Percentiles rank a stretch among this genome's conserved stretches.
Evolutionary conservation across 2,797 vertebrate genomes (phyloP).

Genomic region (Picus viridis): DNA sequence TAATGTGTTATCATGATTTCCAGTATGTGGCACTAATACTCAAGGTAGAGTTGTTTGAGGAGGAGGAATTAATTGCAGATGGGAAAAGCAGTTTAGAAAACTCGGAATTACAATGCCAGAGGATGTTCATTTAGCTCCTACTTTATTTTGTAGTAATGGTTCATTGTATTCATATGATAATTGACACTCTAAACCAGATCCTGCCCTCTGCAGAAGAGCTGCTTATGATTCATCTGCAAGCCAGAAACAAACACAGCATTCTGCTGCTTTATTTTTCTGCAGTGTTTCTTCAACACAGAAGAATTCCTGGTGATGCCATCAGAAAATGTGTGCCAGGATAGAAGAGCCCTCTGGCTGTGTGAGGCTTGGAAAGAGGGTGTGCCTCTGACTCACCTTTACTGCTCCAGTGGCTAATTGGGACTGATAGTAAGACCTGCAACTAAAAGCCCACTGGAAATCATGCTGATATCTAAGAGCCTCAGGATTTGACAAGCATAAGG

Average conservation of each 20-base stretch:
- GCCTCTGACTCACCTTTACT: background rate
- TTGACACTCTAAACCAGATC: background rate
- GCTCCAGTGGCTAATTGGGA: background rate
- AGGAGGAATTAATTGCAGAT: background rate
- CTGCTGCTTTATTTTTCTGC: background rate
- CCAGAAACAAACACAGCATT: background rate
- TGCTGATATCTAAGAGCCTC: background rate
- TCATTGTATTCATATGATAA: background rate
- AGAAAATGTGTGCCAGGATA: background rate
- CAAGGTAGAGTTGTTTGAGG: conserved; percentile 23
- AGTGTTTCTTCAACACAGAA: background rate
- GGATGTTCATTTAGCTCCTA: background rate
- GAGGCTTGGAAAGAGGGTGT: background rate
- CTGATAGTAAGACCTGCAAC: background rate
- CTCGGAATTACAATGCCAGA: background rate
- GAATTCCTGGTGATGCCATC: background rate
- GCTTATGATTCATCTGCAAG: background rate
- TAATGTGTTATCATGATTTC: conserved; percentile 6
- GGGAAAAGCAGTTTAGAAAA: background rate
- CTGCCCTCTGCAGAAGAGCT: background rate
- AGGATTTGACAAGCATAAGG: background rate
- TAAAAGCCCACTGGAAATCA: background rate
- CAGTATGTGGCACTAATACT: conserved; percentile 61
- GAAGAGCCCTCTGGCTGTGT: background rate
- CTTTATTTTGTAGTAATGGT: background rate